These are phyloP conservation scores for Chaetodon trifasciatus DNA, from an alignment of 2,797 vertebrate species.

Conservation along the genomic window DNA sequence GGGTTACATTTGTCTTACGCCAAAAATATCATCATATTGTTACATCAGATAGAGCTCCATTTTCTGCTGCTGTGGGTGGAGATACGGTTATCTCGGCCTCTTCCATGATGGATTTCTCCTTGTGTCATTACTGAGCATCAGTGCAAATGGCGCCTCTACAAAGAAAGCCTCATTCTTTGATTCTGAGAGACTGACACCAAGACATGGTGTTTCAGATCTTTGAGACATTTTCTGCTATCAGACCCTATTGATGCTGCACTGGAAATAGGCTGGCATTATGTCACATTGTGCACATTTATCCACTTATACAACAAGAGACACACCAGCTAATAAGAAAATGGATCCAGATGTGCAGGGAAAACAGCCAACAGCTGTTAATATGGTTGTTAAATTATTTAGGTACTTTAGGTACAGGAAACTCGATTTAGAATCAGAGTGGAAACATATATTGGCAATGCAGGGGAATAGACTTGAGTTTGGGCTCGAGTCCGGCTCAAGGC, in stretches of 20 bases:
- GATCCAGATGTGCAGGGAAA: slow-evolving; percentile 13
- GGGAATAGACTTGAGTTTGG: background rate
- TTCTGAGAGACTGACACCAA: slow-evolving; percentile 16
- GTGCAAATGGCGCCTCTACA: slow-evolving; percentile 43
- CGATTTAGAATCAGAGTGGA: background rate
- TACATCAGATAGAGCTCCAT: background rate
- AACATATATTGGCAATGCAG: background rate
- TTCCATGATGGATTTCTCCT: slow-evolving; percentile 30
- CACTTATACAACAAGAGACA: slow-evolving; percentile 11
- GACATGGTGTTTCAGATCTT: slow-evolving; percentile 29
- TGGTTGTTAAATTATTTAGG: background rate
- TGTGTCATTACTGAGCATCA: slow-evolving; percentile 45
- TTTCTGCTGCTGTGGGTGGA: slow-evolving; percentile 32
- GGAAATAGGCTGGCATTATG: slow-evolving; percentile 4
- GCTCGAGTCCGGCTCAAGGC: background rate
- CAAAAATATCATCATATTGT: slow-evolving; percentile 27
- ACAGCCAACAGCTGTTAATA: background rate
- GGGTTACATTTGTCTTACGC: slow-evolving; percentile 19
- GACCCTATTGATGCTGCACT: slow-evolving; percentile 1
- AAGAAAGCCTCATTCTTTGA: slow-evolving; percentile 46
- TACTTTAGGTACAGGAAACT: background rate
- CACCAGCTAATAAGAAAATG: slow-evolving; percentile 17
- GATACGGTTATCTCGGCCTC: slow-evolving; percentile 7
- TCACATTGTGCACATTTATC: slow-evolving; percentile 29
- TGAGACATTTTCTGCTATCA: slow-evolving; percentile 36